Percentiles rank a stretch among this genome's conserved stretches.
These are phyloP conservation scores for Pristis pectinata DNA, from an alignment of 2,797 vertebrate species.

Conservation along the genomic window DNA sequence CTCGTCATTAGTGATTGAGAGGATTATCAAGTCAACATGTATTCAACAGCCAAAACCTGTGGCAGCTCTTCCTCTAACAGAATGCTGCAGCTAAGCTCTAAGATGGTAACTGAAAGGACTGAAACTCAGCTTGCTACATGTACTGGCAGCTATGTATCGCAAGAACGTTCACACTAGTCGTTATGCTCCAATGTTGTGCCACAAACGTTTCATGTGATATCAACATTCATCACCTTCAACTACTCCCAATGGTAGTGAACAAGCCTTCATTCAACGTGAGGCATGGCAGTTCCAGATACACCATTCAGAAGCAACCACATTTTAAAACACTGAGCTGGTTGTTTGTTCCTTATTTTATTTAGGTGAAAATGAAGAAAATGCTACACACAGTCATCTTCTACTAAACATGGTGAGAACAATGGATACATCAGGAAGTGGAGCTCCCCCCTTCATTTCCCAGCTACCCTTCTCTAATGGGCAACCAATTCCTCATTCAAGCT, in stretches of 20 bases:
- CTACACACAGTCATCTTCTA: neutral
- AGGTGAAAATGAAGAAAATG: neutral
- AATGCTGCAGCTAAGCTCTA: neutral
- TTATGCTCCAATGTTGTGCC: neutral
- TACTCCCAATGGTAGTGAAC: neutral
- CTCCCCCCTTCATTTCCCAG: neutral
- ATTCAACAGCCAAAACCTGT: too few species aligned
- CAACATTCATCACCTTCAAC: neutral
- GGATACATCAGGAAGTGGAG: neutral
- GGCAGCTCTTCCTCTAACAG: neutral
- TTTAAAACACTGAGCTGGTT: neutral
- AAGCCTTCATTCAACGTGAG: neutral
- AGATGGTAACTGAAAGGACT: neutral
- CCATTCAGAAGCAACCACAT: neutral
- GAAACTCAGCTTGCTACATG: neutral
- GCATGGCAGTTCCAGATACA: neutral
- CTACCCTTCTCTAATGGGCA: neutral
- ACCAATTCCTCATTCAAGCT: neutral
- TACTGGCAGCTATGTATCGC: neutral
- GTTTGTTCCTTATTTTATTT: neutral
- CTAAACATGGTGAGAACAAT: neutral
- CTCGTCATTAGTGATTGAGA: neutral
- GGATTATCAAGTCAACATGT: neutral
- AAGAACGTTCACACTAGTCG: slow-evolving; percentile 5
- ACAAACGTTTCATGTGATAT: neutral